Conservation (phyloP, 2,888 invertebrate genomes). For the Branchellion lobata region DNA sequence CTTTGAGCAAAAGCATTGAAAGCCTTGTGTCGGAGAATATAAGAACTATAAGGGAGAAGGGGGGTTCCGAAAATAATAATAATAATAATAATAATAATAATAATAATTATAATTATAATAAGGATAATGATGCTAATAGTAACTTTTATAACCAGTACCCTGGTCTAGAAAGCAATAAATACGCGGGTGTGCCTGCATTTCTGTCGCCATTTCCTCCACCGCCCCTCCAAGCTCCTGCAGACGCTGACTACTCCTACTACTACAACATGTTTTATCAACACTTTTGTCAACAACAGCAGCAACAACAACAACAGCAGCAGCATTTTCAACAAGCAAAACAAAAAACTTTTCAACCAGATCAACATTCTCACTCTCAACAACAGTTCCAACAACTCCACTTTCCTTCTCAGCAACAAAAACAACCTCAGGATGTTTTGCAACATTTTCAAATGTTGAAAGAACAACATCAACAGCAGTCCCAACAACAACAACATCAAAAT, state of each 20-base stretch:
- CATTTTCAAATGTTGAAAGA: neutral
- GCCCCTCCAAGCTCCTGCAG: neutral
- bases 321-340: no score
- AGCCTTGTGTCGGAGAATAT: no score
- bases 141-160: neutral
- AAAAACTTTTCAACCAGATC: neutral
- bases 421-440: neutral
- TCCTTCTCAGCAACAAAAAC: neutral
- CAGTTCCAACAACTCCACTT: neutral
- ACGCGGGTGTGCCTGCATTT: neutral
- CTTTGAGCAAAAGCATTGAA: no score
- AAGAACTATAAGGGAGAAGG: no score
- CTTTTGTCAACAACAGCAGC: constrained; percentile 1
- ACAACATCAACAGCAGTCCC: neutral
- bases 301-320: constrained; percentile 1
- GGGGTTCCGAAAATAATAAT: no score
- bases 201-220: neutral
- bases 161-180: neutral
- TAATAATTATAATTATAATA: constrained; percentile 1
- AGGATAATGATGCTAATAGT: neutral
- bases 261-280: constrained; percentile 7
- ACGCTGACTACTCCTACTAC: neutral
- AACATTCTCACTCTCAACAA: neutral
- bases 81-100: neutral
- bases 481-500: neutral